Evolutionary conservation across 2,113 vertebrate species (phyloP).

Genomic region (Ellobius talpinus): DNA sequence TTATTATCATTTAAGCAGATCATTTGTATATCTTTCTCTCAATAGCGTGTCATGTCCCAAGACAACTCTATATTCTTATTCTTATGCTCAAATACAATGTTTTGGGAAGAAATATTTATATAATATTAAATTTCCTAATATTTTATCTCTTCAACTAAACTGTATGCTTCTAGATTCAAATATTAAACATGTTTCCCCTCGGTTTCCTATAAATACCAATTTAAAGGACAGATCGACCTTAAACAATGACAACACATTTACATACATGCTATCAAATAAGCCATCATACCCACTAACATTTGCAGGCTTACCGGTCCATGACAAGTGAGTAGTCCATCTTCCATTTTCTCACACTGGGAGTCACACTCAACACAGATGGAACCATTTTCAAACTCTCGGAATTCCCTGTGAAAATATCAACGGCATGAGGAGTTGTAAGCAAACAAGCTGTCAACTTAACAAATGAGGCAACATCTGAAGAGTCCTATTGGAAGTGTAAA

Average conservation of each 20-base stretch:
- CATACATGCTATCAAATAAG: background rate
- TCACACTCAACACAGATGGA: slow-evolving; percentile 96
- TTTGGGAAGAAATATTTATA: background rate
- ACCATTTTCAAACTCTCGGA: slow-evolving; percentile 95
- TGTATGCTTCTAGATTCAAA: background rate
- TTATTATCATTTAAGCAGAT: slow-evolving; percentile 3
- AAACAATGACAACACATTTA: background rate
- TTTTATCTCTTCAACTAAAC: background rate
- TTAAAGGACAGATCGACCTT: background rate
- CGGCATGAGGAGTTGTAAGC: slow-evolving; percentile 62
- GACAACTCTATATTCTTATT: background rate
- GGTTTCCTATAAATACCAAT: background rate
- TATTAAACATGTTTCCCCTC: background rate
- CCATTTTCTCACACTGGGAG: slow-evolving; percentile 95
- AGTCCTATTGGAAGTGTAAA: slow-evolving; percentile 62
- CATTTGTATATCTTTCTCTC: background rate
- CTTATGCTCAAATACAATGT: background rate
- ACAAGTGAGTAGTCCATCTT: slow-evolving; percentile 92
- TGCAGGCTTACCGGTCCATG: slow-evolving; percentile 92
- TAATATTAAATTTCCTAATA: background rate
- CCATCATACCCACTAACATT: background rate
- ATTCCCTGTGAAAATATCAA: slow-evolving; percentile 89
- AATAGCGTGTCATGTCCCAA: background rate
- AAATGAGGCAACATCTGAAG: slow-evolving; percentile 68
- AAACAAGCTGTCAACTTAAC: slow-evolving; percentile 69